These are phyloP conservation scores for Falco novaeseelandiae DNA, from an alignment of 2,797 vertebrate genomes.

Conservation along the genomic window DNA sequence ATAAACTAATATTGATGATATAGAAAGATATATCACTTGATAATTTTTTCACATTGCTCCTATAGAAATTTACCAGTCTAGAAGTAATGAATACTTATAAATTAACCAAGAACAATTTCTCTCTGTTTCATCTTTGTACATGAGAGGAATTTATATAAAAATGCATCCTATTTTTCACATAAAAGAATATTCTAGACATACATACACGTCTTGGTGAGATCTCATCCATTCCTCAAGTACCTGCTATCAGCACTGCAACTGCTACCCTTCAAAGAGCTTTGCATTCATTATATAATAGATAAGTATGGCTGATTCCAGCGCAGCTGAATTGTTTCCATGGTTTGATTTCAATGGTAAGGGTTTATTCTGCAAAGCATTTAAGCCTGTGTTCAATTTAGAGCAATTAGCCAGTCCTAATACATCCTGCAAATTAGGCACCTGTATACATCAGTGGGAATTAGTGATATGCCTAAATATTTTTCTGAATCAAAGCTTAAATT, in stretches of 20 bases:
- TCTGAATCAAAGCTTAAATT: conserved; percentile 3
- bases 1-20: background rate
- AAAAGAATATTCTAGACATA: background rate
- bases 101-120: background rate
- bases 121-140: background rate
- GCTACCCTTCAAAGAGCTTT: background rate
- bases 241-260: background rate
- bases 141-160: conserved; percentile 19
- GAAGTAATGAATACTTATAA: background rate
- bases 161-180: background rate
- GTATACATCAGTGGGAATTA: background rate
- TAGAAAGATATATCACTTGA: background rate
- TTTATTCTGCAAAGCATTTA: conserved; percentile 38
- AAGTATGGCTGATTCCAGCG: background rate
- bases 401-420: background rate
- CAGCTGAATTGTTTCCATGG: conserved; percentile 21
- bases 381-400: background rate
- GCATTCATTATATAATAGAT: conserved; percentile 5
- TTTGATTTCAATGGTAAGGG: conserved; percentile 5
- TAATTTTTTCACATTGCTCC: background rate
- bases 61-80: background rate
- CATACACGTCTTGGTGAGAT: background rate
- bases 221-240: background rate
- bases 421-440: conserved; percentile 8
- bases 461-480: background rate